Evolutionary conservation across 1,140 invertebrate genomes (phyloP), one percentile per base, ranked within the genome.

Genomic region (Lordiphosa clarofinis): DNA sequence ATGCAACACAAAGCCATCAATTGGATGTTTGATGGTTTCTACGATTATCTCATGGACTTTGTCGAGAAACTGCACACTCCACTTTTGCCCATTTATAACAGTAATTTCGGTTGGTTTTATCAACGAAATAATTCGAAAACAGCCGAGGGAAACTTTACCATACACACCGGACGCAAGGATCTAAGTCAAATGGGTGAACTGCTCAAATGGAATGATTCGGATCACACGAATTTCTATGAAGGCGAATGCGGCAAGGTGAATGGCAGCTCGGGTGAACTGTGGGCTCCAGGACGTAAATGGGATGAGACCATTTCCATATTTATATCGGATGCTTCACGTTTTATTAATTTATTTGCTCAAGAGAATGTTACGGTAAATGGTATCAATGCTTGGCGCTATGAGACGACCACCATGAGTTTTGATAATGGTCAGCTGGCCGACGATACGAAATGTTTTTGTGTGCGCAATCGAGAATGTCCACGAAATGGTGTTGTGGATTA

Each of bases 41-140:
- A 92, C 1, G 94, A 95, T 82, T 86, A 90, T 0, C 73, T 95
- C n/a, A 67, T 96, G 12, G 84, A 91, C 36, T 81, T 94, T 35
- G 91, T 91, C 0, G 61, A 87, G 8, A 89, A 91, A 56, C 52
- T 87, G 31, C 87, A 92, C 8, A 92, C 94, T 2, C 84, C 91
- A 0, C 73, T 91, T 0, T 79, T 87, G 1, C 76, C 91, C 3
- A 50, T 95, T 35, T 92, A 94, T 1, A 94, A 89, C 76, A 90
- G 92, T 49, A 93, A 92, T 79, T 95, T 95, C 86, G 94, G 92
- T n/a, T 96, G 94, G 94, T 95, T 95, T 84, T 94, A 94, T 81
- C 71, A 94, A 91, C 91, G 94, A 46, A 96, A 95, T 84, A 90
- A 90, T 19, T 93, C 94, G 0, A 88, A 91, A 12, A 91, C 89